Evolutionary conservation across 2,113 vertebrate genomes (phyloP).

Genomic region (Calonectris borealis): DNA sequence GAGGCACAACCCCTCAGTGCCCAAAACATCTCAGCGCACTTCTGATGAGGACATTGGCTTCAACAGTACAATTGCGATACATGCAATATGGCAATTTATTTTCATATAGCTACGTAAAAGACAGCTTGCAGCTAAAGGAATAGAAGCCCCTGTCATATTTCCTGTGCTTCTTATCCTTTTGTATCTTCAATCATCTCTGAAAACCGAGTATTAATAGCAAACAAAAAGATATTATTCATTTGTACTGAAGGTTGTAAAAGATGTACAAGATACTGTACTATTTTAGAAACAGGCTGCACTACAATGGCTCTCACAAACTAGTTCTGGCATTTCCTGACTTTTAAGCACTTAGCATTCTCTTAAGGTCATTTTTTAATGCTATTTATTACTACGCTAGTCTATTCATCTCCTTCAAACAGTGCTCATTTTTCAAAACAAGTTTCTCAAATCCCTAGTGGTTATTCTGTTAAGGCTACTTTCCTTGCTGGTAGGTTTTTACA

Average conservation of each 20-base stretch:
- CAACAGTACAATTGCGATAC: background rate
- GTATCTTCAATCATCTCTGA: background rate
- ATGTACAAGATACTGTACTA: background rate
- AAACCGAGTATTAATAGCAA: background rate
- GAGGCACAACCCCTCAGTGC: background rate
- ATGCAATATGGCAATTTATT: background rate
- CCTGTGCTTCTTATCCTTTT: background rate
- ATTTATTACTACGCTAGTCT: background rate
- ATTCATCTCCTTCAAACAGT: background rate
- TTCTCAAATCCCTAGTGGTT: background rate
- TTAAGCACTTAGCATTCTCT: conserved; percentile 19
- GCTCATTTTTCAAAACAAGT: background rate
- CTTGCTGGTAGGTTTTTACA: background rate
- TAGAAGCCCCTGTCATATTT: background rate
- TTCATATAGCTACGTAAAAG: background rate
- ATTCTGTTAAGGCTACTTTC: background rate
- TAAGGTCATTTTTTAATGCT: conserved; percentile 18
- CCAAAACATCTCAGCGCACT: background rate
- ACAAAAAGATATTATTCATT: conserved; percentile 24
- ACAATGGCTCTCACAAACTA: background rate
- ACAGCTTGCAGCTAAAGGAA: background rate
- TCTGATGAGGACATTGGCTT: background rate
- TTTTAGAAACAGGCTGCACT: background rate
- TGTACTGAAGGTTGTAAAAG: background rate
- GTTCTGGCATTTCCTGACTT: conserved; percentile 43